A percentile compares a stretch with the other conserved stretches of the same genome.
These are phyloP conservation scores for Drosophila albomicans DNA, from an alignment of 1,140 invertebrate species.

Conservation along the genomic window DNA sequence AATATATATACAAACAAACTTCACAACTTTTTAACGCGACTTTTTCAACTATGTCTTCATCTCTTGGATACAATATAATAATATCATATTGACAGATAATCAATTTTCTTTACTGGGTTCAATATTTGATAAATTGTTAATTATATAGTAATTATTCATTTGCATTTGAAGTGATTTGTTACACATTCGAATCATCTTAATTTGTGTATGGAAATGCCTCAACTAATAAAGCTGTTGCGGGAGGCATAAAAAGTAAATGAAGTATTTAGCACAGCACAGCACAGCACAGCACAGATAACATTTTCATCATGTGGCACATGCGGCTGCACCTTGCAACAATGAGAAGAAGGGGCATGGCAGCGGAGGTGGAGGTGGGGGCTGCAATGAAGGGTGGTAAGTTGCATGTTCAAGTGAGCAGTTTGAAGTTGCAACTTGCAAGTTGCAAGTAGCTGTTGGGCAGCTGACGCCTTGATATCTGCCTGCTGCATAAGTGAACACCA, in stretches of 20 bases:
- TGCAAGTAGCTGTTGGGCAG: conserved; percentile 40
- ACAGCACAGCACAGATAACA: conserved; percentile 2
- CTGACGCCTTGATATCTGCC: conserved; percentile 45
- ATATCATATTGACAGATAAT: no score
- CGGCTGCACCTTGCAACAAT: conserved; percentile 46
- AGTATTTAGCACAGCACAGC: not conserved
- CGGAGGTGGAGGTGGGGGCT: not conserved
- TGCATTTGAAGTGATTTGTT: no score
- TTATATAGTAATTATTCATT: no score
- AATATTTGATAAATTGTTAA: no score
- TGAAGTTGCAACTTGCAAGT: conserved; percentile 22
- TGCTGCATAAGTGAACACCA: conserved; percentile 77
- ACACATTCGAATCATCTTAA: no score
- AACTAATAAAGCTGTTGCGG: conserved; percentile 1
- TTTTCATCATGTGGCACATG: conserved; percentile 26
- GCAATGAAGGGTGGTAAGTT: conserved; percentile 26
- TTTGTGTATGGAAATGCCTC: not conserved
- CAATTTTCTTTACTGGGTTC: no score
- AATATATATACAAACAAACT: no score
- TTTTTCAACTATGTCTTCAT: no score
- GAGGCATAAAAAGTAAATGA: no score
- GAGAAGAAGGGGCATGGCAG: conserved; percentile 35
- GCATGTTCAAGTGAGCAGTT: conserved; percentile 65
- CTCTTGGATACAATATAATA: no score
- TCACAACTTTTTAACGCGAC: no score